These are phyloP conservation scores for Acomys russatus DNA, from an alignment of 2,797 vertebrate genomes.

Conservation along the genomic window DNA sequence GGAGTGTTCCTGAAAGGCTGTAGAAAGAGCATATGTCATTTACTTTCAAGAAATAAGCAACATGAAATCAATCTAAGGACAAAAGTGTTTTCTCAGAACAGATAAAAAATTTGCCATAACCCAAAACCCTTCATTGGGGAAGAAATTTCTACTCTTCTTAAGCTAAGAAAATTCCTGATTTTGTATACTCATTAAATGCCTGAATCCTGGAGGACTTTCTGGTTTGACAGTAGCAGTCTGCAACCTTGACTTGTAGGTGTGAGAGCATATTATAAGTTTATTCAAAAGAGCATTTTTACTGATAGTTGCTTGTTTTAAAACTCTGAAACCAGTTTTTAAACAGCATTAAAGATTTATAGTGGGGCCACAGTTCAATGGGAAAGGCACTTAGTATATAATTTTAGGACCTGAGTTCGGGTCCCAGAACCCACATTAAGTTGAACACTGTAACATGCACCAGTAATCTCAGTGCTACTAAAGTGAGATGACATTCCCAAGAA, in stretches of 20 bases:
- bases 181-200: background rate
- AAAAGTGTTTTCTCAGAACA: background rate
- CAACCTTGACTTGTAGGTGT: background rate
- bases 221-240: background rate
- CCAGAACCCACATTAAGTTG: background rate
- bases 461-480: background rate
- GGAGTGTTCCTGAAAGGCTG: background rate
- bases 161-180: background rate
- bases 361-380: background rate
- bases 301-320: conserved; percentile 39
- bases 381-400: background rate
- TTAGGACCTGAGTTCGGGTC: background rate
- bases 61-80: background rate
- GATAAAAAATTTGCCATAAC: background rate
- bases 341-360: background rate
- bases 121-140: conserved; percentile 1
- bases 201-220: background rate
- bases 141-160: conserved; percentile 33
- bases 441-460: background rate
- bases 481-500: background rate
- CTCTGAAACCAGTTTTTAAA: conserved; percentile 26
- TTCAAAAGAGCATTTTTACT: conserved; percentile 32
- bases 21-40: conserved; percentile 3
- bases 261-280: conserved; percentile 14
- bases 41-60: conserved; percentile 33